Evolutionary conservation across 2,888 invertebrate genomes (phyloP).

Genomic region (Calliscelio sp.): DNA sequence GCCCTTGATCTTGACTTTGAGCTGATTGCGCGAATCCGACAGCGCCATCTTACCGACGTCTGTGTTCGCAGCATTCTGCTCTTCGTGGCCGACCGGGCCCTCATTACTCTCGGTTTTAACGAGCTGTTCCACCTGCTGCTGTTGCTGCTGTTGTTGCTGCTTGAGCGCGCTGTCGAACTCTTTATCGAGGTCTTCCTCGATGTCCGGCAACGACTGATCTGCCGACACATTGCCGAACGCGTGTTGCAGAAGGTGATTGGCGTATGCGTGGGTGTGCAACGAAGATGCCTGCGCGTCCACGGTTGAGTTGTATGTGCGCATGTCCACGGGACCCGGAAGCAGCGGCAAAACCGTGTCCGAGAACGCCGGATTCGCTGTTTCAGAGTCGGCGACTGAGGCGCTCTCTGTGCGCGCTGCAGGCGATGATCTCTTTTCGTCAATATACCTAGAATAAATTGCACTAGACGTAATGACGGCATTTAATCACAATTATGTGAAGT

Average conservation of each 20-base stretch:
- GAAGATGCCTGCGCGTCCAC: slow-evolving; percentile 88
- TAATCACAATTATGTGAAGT: no score
- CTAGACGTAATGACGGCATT: not conserved
- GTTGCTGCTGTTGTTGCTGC: slow-evolving; percentile 85
- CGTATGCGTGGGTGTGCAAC: slow-evolving; percentile 88
- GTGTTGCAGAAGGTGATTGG: slow-evolving; percentile 89
- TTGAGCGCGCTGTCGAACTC: slow-evolving; percentile 90
- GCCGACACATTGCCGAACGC: slow-evolving; percentile 90
- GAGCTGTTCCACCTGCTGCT: slow-evolving; percentile 30
- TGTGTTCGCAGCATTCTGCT: slow-evolving; percentile 86
- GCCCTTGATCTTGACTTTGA: slow-evolving; percentile 96
- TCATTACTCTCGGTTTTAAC: slow-evolving; percentile 38
- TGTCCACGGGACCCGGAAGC: slow-evolving; percentile 95
- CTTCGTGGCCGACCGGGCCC: slow-evolving; percentile 65
- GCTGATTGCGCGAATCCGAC: slow-evolving; percentile 93
- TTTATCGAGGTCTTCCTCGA: slow-evolving; percentile 93
- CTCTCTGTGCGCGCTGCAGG: slow-evolving; percentile 79
- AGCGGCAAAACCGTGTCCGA: slow-evolving; percentile 90
- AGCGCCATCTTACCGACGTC: slow-evolving; percentile 90
- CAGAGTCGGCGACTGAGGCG: slow-evolving; percentile 75
- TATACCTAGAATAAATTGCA: slow-evolving; percentile 69
- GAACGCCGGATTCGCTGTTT: slow-evolving; percentile 85
- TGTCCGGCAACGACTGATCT: slow-evolving; percentile 90
- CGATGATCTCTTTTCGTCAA: slow-evolving; percentile 80
- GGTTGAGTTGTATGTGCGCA: slow-evolving; percentile 92